Evolutionary conservation across 2,888 invertebrate genomes (phyloP), one percentile per base, ranked within the genome.

Genomic region (Lamproptera curius): DNA sequence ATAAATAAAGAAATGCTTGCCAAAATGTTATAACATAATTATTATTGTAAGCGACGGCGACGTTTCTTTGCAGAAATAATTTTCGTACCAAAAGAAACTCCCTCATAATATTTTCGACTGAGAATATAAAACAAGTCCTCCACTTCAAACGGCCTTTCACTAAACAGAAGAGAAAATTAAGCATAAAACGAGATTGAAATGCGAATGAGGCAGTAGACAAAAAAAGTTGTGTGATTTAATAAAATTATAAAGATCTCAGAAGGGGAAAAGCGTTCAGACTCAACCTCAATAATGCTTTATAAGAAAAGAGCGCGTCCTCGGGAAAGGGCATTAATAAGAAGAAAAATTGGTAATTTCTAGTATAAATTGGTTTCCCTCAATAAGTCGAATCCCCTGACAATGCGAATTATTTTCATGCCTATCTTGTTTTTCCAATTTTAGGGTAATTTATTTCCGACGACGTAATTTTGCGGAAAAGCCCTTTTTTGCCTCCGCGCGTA

Each of bases 371-470:
- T 70, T 74, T 73, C 72, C 67, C 67, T 72, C 78, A 73, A 79
- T 78, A 77, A 77, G 70, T 73, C 67, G 64, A 70, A 66, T 76
- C 78, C 73, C 77, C 64, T 63, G 80, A 76, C 79, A 78, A 76
- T 79, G 65, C 64, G 73, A 77, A 80, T 80, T 80, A 76, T 76
- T 70, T 71, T 67, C 63, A 68, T 73, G 68, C 72, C 75, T 69
- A 75, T 78, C 76, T 71, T 76, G 77, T 77, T 76, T 74, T 77
- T 73, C 72, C 77, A 75, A 76, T 75, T 76, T 73, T 64, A 65
- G 61, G 63, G 69, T 68, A 78, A 75, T 76, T 76, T 71, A 67
- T 70, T 73, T 73, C 55, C 53, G 52, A 55, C 54, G 53, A 48
- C 49, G 43, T 52, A 53, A 58, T 57, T 54, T 54, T 52, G 13